These are phyloP conservation scores for Agrotis ipsilon DNA, from an alignment of 2,888 invertebrate genomes.

Conservation along the genomic window DNA sequence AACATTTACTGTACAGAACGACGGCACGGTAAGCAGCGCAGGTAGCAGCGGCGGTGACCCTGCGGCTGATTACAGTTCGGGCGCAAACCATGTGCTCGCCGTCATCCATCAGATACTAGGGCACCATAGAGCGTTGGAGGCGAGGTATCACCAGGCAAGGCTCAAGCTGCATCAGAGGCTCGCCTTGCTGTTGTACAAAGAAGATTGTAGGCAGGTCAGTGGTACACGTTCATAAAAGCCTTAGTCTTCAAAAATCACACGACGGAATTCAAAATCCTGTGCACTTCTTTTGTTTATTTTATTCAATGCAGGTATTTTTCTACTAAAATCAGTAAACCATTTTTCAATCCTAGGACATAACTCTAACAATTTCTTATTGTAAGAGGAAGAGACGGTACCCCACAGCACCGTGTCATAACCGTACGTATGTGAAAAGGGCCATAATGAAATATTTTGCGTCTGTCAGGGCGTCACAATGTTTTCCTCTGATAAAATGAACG, in stretches of 20 bases:
- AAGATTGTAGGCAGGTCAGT: conserved; percentile 98
- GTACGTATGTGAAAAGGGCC: no score
- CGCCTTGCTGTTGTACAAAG: conserved; percentile 98
- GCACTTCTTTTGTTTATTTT: no score
- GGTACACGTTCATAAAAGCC: not conserved
- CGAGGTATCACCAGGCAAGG: conserved; percentile 98
- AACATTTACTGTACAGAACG: conserved; percentile 70
- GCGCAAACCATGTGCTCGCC: conserved; percentile 98
- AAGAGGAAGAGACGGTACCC: no score
- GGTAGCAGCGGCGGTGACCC: conserved; percentile 95
- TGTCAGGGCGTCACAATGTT: not conserved
- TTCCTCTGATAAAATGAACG: conserved; percentile 7
- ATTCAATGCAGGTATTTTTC: no score
- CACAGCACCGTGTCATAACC: no score
- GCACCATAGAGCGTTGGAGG: conserved; percentile 98
- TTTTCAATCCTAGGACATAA: no score
- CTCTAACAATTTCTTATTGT: no score
- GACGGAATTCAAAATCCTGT: no score
- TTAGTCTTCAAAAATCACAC: no score
- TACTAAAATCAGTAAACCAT: no score
- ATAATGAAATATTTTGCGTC: not conserved
- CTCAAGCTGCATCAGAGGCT: conserved; percentile 98
- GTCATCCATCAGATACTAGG: conserved; percentile 99
- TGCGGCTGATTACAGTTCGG: conserved; percentile 98
- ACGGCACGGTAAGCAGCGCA: conserved; percentile 88